A percentile compares a stretch with the other conserved stretches of the same genome.
phyloP scores from a whole-genome alignment of 2,888 invertebrate species.

The Calameuta filiformis region DNA sequence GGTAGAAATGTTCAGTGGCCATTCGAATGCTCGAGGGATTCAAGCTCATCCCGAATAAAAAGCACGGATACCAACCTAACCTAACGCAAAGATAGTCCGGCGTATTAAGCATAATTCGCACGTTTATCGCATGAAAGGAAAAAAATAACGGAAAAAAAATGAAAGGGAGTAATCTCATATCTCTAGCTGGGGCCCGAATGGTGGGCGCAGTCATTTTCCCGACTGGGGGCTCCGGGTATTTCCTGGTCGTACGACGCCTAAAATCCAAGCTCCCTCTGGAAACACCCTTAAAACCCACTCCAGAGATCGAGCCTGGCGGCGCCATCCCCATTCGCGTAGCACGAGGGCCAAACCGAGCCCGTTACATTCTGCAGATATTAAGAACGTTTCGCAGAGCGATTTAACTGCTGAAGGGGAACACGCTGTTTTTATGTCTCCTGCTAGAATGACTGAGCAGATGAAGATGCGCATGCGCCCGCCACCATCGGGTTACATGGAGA shows the following conservation, averaged over 20 bases:
- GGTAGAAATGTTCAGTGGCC: no score
- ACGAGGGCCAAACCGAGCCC: conserved; percentile 1
- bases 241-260: no score
- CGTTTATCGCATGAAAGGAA: conserved; percentile 45
- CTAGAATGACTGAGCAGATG: conserved; percentile 33
- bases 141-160: not conserved
- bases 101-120: conserved; percentile 50
- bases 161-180: not conserved
- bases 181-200: not conserved
- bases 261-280: no score
- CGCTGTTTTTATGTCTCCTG: conserved; percentile 43
- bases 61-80: no score
- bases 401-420: conserved; percentile 41
- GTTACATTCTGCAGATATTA: conserved; percentile 32
- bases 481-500: conserved; percentile 37
- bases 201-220: not conserved
- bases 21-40: no score
- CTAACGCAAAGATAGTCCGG: conserved; percentile 1
- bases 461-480: conserved; percentile 15
- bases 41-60: no score
- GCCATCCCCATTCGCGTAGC: not conserved
- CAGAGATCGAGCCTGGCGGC: not conserved
- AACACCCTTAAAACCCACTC: conserved; percentile 1
- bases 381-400: conserved; percentile 51
- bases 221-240: no score